A percentile compares a stretch with the other conserved stretches of the same genome.
phyloP scores from a whole-genome alignment of 2,888 invertebrate species.

The Amphimallon solstitiale region DNA sequence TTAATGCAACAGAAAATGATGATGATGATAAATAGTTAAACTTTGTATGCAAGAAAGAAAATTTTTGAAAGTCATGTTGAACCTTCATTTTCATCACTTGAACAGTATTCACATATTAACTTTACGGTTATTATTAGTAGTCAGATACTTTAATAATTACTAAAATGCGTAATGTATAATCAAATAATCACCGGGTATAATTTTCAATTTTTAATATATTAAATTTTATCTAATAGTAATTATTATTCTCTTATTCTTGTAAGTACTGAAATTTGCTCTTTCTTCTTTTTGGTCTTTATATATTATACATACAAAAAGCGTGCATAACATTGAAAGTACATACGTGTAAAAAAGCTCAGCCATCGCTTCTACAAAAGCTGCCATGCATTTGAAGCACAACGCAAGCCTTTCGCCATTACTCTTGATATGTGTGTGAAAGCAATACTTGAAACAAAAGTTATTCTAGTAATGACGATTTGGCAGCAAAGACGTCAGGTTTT shows the following conservation, averaged over 20 bases:
- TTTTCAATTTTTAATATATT: too few species aligned
- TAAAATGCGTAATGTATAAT: too few species aligned
- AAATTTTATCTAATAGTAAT: too few species aligned
- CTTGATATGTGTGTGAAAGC: slow-evolving; percentile 7
- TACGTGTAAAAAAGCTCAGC: slow-evolving; percentile 42
- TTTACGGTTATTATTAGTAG: too few species aligned
- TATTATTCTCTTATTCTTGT: not conserved
- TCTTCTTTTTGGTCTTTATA: not conserved
- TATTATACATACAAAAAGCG: slow-evolving; percentile 16
- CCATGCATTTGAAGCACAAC: slow-evolving; percentile 44
- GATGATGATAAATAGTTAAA: too few species aligned
- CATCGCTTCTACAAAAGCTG: slow-evolving; percentile 42
- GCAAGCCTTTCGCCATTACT: slow-evolving; percentile 41
- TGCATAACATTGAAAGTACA: slow-evolving; percentile 44
- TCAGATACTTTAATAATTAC: too few species aligned
- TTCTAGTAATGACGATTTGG: slow-evolving; percentile 25
- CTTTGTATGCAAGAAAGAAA: too few species aligned
- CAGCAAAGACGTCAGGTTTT: not conserved
- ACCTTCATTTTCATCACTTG: too few species aligned
- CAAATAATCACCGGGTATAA: too few species aligned
- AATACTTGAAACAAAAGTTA: slow-evolving; percentile 14
- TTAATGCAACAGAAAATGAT: too few species aligned
- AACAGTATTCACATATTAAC: too few species aligned
- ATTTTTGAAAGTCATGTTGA: too few species aligned
- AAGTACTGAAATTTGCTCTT: not conserved